Conservation (phyloP, 2,797 vertebrate genomes). For the Esox masquinongy region DNA sequence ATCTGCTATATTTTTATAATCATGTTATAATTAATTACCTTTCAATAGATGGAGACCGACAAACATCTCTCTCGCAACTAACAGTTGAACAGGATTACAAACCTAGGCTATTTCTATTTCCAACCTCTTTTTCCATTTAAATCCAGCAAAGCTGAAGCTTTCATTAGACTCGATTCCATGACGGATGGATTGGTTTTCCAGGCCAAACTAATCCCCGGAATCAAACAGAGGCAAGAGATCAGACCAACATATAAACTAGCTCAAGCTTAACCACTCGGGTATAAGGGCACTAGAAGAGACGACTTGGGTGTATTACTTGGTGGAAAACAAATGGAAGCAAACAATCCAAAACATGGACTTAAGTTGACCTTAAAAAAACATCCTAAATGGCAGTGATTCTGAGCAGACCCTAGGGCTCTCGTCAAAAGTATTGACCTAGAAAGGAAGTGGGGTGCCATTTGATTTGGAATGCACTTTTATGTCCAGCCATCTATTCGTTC, state of each 20-base stretch:
- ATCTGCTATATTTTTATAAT: conserved; percentile 2
- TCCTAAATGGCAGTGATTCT: neutral
- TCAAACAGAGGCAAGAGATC: conserved; percentile 41
- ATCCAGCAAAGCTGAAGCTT: conserved; percentile 69
- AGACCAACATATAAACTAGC: neutral
- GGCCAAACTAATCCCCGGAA: conserved; percentile 67
- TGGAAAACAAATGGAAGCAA: neutral
- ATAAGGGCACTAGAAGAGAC: neutral
- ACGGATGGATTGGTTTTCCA: conserved; percentile 74
- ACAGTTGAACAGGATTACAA: conserved; percentile 60
- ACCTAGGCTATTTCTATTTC: conserved; percentile 46
- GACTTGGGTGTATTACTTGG: neutral
- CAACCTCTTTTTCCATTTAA: conserved; percentile 55
- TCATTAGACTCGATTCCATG: conserved; percentile 71
- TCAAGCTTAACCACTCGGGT: neutral
- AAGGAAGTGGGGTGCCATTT: conserved; percentile 16
- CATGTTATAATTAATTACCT: neutral
- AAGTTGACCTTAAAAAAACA: too few relatives aligned
- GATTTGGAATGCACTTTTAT: neutral
- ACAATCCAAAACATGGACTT: too few relatives aligned
- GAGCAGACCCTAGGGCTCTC: neutral
- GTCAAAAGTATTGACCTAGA: conserved; percentile 13
- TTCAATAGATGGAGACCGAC: conserved; percentile 27
- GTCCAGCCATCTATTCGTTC: neutral
- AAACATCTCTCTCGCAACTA: conserved; percentile 30